Conservation (phyloP, 2,888 invertebrate species). For the Phaonia tiefii region DNA sequence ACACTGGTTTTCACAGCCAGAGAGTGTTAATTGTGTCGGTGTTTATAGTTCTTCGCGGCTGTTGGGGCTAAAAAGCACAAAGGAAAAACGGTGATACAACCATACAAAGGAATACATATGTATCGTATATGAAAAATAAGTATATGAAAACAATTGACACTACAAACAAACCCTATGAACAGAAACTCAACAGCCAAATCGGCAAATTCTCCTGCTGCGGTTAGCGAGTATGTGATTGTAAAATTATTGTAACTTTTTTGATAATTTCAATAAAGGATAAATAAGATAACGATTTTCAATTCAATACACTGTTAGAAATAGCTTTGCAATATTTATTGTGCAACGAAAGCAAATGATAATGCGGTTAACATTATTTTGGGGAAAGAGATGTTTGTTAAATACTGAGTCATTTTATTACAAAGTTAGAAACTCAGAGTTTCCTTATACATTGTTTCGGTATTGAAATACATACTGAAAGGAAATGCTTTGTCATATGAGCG, state of each 20-base stretch:
- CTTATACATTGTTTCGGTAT: too few species aligned
- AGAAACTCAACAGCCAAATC: conserved; percentile 22
- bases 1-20: conserved; percentile 67
- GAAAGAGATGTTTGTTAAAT: too few species aligned
- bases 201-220: too few species aligned
- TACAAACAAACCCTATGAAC: conserved; percentile 39
- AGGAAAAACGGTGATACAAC: neutral
- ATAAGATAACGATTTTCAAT: neutral
- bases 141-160: conserved; percentile 69
- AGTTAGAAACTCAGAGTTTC: too few species aligned
- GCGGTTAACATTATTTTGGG: too few species aligned
- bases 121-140: conserved; percentile 48
- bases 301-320: neutral
- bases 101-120: conserved; percentile 46
- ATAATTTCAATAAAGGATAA: conserved; percentile 2
- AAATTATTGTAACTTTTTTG: neutral
- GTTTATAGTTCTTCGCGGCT: conserved; percentile 45
- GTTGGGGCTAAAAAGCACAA: neutral
- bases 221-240: too few species aligned
- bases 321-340: too few species aligned
- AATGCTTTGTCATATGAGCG: too few species aligned
- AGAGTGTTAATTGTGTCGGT: conserved; percentile 70
- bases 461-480: too few species aligned
- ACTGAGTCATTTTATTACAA: too few species aligned
- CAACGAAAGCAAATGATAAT: too few species aligned